These are phyloP conservation scores for Papilio protenor DNA, from an alignment of 2,888 invertebrate genomes.

Conservation along the genomic window DNA sequence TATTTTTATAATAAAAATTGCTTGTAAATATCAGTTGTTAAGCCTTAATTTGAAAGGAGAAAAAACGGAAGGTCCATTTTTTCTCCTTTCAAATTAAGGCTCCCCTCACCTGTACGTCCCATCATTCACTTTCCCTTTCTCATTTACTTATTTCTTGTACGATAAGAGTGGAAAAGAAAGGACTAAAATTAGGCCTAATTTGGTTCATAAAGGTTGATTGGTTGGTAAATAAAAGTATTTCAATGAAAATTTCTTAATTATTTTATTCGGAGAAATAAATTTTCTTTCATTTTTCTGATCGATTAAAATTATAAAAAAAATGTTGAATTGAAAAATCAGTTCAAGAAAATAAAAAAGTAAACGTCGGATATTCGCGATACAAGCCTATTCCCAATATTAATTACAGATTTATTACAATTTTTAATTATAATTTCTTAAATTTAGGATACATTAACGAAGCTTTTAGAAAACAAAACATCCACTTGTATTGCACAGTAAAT, in stretches of 20 bases:
- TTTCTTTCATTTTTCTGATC: constrained; percentile 65
- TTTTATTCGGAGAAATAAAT: constrained; percentile 80
- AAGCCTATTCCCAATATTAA: constrained; percentile 76
- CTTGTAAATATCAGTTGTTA: too few relatives aligned
- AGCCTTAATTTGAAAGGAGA: too few relatives aligned
- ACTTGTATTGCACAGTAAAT: constrained; percentile 79
- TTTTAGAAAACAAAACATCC: constrained; percentile 68
- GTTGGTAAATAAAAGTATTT: constrained; percentile 62
- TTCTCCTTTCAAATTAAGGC: too few relatives aligned
- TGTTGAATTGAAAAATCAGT: constrained; percentile 60
- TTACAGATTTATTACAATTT: constrained; percentile 79
- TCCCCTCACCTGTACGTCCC: too few relatives aligned
- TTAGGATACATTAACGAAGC: constrained; percentile 71
- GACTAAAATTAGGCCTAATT: too few relatives aligned
- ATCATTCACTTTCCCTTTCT: too few relatives aligned
- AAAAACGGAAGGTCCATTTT: too few relatives aligned
- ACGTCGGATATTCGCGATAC: constrained; percentile 75
- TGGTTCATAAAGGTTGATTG: neutral
- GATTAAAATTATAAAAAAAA: constrained; percentile 67
- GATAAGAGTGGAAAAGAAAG: too few relatives aligned
- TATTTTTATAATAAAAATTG: too few relatives aligned
- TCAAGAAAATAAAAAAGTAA: constrained; percentile 63
- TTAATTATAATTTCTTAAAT: constrained; percentile 69
- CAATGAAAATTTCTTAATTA: constrained; percentile 75
- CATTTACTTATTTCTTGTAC: too few relatives aligned